Base-by-base conservation (phyloP, 2,797 vertebrate species). In the Melopsittacus undulatus region DNA sequence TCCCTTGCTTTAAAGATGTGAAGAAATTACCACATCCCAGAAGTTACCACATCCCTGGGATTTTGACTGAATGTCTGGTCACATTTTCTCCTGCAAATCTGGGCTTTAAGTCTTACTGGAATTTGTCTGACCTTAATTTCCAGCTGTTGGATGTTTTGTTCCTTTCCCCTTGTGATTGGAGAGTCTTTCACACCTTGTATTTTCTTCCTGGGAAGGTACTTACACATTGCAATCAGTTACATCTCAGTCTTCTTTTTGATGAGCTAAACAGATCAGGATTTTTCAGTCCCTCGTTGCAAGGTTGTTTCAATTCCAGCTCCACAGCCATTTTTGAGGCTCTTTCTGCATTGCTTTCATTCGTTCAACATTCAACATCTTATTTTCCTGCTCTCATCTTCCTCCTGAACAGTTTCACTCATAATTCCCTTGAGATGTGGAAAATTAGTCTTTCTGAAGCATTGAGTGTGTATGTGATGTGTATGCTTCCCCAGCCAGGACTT, bases 181-280 rank as follows among this genome's bases (percentile, higher is more conserved):
- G 90, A 83, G 83, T 42, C 68, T 93, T 96, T 97, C n/a, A 5
- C 92, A 94, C 94, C 93, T 92, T 96, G 45, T 80, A 85, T 92
- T 93, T 96, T 97, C 69, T 81, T 93, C 76, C 94, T 88, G 89
- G 76, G 89, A 94, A 94, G 89, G 84, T 91, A 89, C 92, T 96
- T 91, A 75, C 38, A 78, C 32, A 59, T 64, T 81, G 90, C 89
- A 91, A 95, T 94, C 89, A 91, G 92, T 92, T 95, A 93, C 87
- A 95, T 93, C 84, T 96, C 94, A 86, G 27, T 91, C 89, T 87
- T 79, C 67, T 92, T 94, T 95, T 89, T 94, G 92, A 96, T 93
- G 96, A 96, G 82, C 75, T 92, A 94, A 96, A 87, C 94, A 96
- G 94, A 94, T 76, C 57, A 90, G 91, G 83, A 87, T 78, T 93